Base-by-base conservation (phyloP, 1,140 invertebrate species). In the Cotesia chilonis region DNA sequence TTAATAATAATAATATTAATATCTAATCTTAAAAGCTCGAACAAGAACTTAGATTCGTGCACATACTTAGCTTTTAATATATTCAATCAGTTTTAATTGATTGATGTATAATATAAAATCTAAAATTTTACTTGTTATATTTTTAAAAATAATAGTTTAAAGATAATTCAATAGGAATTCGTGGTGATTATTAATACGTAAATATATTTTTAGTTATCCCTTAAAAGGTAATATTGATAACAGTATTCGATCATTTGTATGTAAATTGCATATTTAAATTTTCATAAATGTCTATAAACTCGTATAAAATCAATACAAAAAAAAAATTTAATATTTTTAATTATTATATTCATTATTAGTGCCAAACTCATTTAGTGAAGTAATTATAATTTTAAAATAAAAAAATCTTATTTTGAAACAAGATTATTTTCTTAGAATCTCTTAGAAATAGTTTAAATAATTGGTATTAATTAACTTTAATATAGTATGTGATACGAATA, bases 1-100 rank as follows among this genome's bases (percentile, higher is more conserved):
- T 55, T n/a, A 7, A 9, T 51, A 51, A 55, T 55, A 55, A 17
- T 55, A n/a, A 55, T 55, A 55, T 55, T 55, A n/a, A 55, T 55
- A 55, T 55, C 57, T n/a, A 68, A 57, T 68, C 55, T 52, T 57
- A 55, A 68, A 68, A 68, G 51, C 57, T 52, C 35, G 7, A 37
- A 14, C 6, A 38, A 38, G 6, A 55, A 68, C 28, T 55, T 57
- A 47, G 41, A 47, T 57, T 68, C 6, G 36, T 57, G 66, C 52
- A 28, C 52, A 68, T 54, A 12, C 12, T 68, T 28, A 52, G 38
- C 9, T 14, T 37, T 36, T 57, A 41, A 52, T 54, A 67, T 9
- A 52, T 54, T 14, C n/a, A 57, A 57, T 47, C 55, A 57, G 4
- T 57, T 57, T 57, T 57, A 5, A 67, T 52, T 14, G 5, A 47